These are phyloP conservation scores for Clivina fossor DNA, from an alignment of 2,888 invertebrate genomes.

Conservation along the genomic window DNA sequence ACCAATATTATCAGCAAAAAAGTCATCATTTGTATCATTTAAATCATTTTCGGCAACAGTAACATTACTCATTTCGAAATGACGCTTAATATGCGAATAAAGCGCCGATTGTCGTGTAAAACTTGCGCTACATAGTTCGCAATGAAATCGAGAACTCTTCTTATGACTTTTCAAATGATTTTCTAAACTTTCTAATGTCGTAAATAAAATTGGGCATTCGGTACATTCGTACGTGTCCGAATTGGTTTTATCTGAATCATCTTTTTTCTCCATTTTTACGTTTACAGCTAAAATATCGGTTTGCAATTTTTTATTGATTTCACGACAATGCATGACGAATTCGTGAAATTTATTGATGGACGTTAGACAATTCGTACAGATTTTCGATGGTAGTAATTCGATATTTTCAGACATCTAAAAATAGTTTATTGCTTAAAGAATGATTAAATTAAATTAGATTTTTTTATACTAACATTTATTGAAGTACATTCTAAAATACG, in stretches of 20 bases:
- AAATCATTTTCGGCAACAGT: not conserved
- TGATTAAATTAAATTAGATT: slow-evolving; percentile 2
- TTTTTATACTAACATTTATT: slow-evolving; percentile 37
- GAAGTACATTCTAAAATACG: slow-evolving; percentile 39
- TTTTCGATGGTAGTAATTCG: slow-evolving; percentile 37
- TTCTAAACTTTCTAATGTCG: slow-evolving; percentile 15
- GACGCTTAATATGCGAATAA: slow-evolving; percentile 22
- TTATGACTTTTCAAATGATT: slow-evolving; percentile 30
- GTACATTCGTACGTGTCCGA: slow-evolving; percentile 32
- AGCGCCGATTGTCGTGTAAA: slow-evolving; percentile 17
- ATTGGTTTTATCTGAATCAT: not conserved
- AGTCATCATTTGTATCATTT: not conserved
- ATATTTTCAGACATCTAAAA: slow-evolving; percentile 37
- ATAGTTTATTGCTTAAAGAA: slow-evolving; percentile 32
- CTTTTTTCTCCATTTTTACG: slow-evolving; percentile 7
- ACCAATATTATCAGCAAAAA: not conserved
- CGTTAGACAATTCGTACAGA: slow-evolving; percentile 40
- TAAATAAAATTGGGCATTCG: slow-evolving; percentile 36
- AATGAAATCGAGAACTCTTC: slow-evolving; percentile 9
- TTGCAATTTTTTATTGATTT: slow-evolving; percentile 39
- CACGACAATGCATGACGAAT: slow-evolving; percentile 39
- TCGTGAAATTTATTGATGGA: slow-evolving; percentile 39
- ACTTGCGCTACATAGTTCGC: slow-evolving; percentile 24
- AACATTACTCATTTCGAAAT: slow-evolving; percentile 16
- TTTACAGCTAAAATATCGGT: slow-evolving; percentile 14